Evolutionary conservation across 2,797 vertebrate genomes (phyloP).

Genomic region (Artibeus jamaicensis): DNA sequence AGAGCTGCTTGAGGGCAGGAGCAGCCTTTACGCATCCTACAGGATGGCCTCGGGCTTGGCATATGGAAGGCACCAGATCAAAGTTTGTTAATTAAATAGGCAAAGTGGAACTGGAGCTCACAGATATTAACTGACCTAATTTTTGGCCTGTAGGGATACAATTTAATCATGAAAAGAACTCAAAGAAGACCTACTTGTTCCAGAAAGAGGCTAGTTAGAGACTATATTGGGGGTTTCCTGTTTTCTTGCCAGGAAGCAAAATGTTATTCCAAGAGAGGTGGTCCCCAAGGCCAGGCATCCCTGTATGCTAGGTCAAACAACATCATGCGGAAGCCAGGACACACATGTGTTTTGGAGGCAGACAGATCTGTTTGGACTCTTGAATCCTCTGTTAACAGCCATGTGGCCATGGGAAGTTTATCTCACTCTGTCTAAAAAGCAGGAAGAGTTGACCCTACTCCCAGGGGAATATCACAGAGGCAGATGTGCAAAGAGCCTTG

Average conservation of each 20-base stretch:
- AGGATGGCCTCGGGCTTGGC: neutral
- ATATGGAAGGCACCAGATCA: neutral
- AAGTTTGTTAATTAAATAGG: slow-evolving; percentile 64
- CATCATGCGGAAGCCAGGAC: neutral
- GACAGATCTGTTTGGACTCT: neutral
- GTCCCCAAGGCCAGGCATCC: neutral
- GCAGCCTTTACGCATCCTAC: neutral
- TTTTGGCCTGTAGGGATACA: slow-evolving; percentile 51
- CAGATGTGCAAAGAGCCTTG: neutral
- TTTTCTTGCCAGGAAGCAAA: neutral
- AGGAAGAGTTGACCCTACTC: neutral
- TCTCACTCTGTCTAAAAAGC: neutral
- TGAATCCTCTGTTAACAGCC: neutral
- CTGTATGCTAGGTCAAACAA: neutral
- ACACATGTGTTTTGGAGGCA: neutral
- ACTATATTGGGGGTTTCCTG: neutral
- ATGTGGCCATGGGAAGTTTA: neutral
- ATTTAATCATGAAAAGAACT: slow-evolving; percentile 53
- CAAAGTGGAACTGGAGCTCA: slow-evolving; percentile 62
- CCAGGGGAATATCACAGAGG: neutral
- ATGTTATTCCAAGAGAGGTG: neutral
- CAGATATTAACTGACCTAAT: slow-evolving; percentile 60
- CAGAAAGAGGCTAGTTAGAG: neutral
- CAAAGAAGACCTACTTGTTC: slow-evolving; percentile 53
- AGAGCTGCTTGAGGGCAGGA: slow-evolving; percentile 11